Conservation (phyloP, 2,888 invertebrate species). For the Sisyra terminalis region DNA sequence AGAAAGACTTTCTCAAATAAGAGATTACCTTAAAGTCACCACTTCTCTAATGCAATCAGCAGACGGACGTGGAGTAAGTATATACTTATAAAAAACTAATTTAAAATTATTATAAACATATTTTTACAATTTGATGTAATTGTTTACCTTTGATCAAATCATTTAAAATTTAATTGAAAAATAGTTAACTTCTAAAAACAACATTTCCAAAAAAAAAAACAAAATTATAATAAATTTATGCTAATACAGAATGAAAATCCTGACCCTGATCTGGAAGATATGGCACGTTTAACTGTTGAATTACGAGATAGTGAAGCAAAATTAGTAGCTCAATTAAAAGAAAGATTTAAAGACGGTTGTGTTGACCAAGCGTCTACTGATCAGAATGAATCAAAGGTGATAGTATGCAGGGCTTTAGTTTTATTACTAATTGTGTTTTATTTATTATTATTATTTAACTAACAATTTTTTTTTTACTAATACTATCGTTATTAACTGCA, state of each 20-base stretch:
- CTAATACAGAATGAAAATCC: background rate
- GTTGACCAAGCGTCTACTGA: background rate
- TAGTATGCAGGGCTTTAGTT: background rate
- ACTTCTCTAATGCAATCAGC: slow-evolving; percentile 51
- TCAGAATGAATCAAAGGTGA: background rate
- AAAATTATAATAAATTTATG: background rate
- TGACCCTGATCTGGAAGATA: slow-evolving; percentile 33
- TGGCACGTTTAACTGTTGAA: slow-evolving; percentile 48
- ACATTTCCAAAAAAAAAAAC: too few species aligned
- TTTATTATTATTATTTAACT: background rate
- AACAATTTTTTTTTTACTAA: background rate
- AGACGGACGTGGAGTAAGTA: slow-evolving; percentile 49
- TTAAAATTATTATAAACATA: background rate
- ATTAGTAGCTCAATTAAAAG: slow-evolving; percentile 37
- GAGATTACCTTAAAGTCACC: slow-evolving; percentile 55
- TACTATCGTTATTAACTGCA: background rate
- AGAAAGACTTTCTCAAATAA: slow-evolving; percentile 48
- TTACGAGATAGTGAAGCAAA: slow-evolving; percentile 53
- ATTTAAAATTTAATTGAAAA: background rate
- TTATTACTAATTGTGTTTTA: background rate
- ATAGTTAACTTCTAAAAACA: background rate
- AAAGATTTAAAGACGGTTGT: slow-evolving; percentile 14
- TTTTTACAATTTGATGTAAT: slow-evolving; percentile 1
- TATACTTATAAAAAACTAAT: background rate
- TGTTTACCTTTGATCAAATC: background rate